A percentile compares a stretch with the other conserved stretches of the same genome.
phyloP scores from a whole-genome alignment of 2,888 invertebrate species.

The Colletes collaris region DNA sequence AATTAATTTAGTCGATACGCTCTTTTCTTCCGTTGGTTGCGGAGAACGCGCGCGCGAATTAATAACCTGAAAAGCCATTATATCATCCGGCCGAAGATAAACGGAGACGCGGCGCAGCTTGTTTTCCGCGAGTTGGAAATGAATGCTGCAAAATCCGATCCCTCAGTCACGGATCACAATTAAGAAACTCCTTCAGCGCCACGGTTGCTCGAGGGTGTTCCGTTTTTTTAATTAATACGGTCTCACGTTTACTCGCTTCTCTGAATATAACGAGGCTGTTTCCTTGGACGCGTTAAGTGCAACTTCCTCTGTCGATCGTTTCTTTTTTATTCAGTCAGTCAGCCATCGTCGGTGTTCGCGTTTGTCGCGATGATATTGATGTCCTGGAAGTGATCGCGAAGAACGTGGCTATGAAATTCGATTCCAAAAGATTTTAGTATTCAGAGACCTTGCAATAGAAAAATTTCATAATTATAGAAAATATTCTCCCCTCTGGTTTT shows the following conservation, averaged over 20 bases:
- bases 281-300: slow-evolving; percentile 22
- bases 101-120: slow-evolving; percentile 1
- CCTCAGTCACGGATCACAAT: slow-evolving; percentile 50
- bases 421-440: no score
- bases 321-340: not conserved
- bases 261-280: slow-evolving; percentile 55
- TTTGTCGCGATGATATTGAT: not conserved
- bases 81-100: not conserved
- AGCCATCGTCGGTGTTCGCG: no score
- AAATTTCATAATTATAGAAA: no score
- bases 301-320: slow-evolving; percentile 20
- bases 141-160: slow-evolving; percentile 39
- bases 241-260: slow-evolving; percentile 49
- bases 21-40: slow-evolving; percentile 11
- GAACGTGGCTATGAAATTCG: no score
- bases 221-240: slow-evolving; percentile 54
- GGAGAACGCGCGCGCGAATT: not conserved
- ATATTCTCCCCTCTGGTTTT: no score
- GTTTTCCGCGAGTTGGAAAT: slow-evolving; percentile 5
- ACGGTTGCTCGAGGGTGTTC: slow-evolving; percentile 37
- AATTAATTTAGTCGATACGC: slow-evolving; percentile 47
- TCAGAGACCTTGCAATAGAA: no score
- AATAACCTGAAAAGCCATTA: slow-evolving; percentile 15
- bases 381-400: not conserved
- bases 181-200: slow-evolving; percentile 28